Evolutionary conservation across 2,888 invertebrate species (phyloP), one percentile per base, ranked within the genome.

Genomic region (Acanthoscelides obtectus): DNA sequence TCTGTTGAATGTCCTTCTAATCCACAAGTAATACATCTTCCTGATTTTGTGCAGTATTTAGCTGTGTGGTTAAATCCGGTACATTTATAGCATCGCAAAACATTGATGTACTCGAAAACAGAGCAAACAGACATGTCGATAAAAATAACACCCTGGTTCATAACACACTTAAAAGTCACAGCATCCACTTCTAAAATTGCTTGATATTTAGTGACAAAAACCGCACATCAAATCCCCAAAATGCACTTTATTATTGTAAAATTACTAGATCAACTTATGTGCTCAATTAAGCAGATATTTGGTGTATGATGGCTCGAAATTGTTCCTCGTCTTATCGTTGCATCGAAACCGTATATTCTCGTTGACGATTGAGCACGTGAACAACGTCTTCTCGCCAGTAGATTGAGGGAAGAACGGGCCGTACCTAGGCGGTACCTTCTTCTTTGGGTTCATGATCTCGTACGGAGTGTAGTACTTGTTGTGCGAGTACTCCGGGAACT

Each of bases 291-390:
- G 63, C 65, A 80, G 74, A 76, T 81, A 74, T 71, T 80, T 80
- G n/a, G 77, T 75, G 71, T 77, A 82, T 12, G 70, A 75, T 3
- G 81, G 80, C 69, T 78, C 72, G 66, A 75, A 79, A 0, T 70
- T 72, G 22, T 68, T 68, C 25, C 77, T 76, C 67, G 78, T 81
- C 20, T 73, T 76, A 22, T 73, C 73, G 69, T 81, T 81, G 0
- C 81, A 68, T 71, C 77, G 77, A 70, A 80, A 80, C 66, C 78
- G 73, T 20, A 80, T 64, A 73, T 81, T 81, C 72, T 80, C 78
- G 66, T 74, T 77, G 8, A 82, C 69, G 4, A 80, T 74, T 0
- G 81, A 82, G 12, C 70, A 74, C 0, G 78, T 79, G 69, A 79
- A 79, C 65, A 75, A 77, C 0, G 79, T 75, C 71, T 81, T 82